These are phyloP conservation scores for Apamea anceps DNA, from an alignment of 2,888 invertebrate species.

Conservation along the genomic window DNA sequence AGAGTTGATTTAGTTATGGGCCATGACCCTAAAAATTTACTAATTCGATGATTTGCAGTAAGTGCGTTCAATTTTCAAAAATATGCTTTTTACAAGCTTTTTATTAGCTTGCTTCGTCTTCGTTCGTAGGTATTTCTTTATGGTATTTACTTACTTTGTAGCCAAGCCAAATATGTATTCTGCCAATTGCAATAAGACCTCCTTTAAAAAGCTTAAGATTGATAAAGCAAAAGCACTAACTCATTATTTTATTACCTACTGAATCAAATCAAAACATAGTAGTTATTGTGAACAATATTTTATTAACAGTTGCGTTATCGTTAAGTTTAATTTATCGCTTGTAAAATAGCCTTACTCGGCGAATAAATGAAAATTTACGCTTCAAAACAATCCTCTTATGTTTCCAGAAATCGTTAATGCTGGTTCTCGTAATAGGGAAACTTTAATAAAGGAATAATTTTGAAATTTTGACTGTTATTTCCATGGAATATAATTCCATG, in stretches of 20 bases:
- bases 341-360: constrained; percentile 15
- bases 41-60: too few relatives aligned
- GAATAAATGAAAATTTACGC: constrained; percentile 21
- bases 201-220: not conserved
- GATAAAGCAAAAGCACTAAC: not conserved
- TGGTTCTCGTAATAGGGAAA: constrained; percentile 4
- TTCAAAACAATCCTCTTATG: constrained; percentile 21
- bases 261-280: constrained; percentile 19
- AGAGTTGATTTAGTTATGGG: not conserved
- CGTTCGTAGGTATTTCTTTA: not conserved
- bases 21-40: too few relatives aligned
- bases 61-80: not conserved
- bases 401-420: constrained; percentile 12
- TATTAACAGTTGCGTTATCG: constrained; percentile 31
- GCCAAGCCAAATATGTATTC: not conserved
- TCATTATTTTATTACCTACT: constrained; percentile 19
- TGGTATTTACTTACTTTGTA: not conserved
- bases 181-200: not conserved
- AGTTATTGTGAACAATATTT: constrained; percentile 4
- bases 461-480: too few relatives aligned
- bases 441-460: too few relatives aligned
- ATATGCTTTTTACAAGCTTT: not conserved
- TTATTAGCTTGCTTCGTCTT: not conserved
- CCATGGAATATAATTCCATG: too few relatives aligned
- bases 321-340: constrained; percentile 35